Evolutionary conservation across 2,888 invertebrate species (phyloP), one percentile per base, ranked within the genome.

Genomic region (Xestia sexstrigata): DNA sequence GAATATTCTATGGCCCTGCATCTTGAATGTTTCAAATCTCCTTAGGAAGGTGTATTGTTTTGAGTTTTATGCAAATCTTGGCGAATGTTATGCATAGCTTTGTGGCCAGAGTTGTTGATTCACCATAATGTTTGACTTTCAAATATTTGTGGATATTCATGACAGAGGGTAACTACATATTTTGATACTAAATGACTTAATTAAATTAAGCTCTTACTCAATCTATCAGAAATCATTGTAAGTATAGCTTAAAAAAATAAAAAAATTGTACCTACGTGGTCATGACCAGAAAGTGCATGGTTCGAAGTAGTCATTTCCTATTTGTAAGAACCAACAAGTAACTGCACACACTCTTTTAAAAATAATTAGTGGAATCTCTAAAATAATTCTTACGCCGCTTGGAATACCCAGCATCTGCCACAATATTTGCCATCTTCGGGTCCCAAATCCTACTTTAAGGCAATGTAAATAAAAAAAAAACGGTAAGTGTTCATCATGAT

Each of bases 81-180:
- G 5, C 2, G 47, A 72, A 81, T 63, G 45, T 84, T 85, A 74
- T 85, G 71, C 79, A 84, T 60, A 74, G 58, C 74, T 81, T 74
- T 74, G 30, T 55, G 66, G 60, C 13, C 7, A 4, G 8, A 20
- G 23, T 62, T 71, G 39, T 71, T 65, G 45, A 7, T 23, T 74
- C 60, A 20, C 3, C 23, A 23, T 35, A 35, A 49, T 35, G 26
- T 23, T 77, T 60, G 78, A 58, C 20, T 35, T 65, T 63, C 47
- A 47, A 78, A 66, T 45, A 82, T 35, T 76, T 81, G 35, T 52
- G 55, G 30, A 39, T 65, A 39, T 47, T 20, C 15, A n/a, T n/a
- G 4, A 42, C 1, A 42, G 4, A 17, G 17, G n/a, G 35, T 15
- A 17, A 15, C 2, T 15, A n/a, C 5, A n/a, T 11, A 5, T 55